Percentiles rank a stretch among this genome's conserved stretches.
Conservation (phyloP, 2,113 vertebrate genomes). For the Psilopogon haemacephalus region DNA sequence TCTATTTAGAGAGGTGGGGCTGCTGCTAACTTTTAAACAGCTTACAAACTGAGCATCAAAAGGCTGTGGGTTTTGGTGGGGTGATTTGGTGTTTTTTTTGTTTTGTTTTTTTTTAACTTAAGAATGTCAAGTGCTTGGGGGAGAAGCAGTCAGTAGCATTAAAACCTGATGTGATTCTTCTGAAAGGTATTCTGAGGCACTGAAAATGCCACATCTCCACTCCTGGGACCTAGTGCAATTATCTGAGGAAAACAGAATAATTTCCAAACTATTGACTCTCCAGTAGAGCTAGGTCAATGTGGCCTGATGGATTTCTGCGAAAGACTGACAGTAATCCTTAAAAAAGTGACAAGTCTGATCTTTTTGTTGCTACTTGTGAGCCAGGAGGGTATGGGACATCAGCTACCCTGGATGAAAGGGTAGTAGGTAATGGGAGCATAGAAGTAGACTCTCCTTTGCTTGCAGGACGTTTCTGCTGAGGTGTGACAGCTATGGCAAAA, state of each 20-base stretch:
- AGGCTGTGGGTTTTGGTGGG: not conserved
- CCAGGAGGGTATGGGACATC: constrained; percentile 38
- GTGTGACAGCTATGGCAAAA: constrained; percentile 64
- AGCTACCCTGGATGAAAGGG: constrained; percentile 24
- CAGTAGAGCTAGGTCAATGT: not conserved
- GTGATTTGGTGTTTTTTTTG: not conserved
- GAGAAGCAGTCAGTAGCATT: not conserved
- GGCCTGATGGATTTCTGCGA: constrained; percentile 1
- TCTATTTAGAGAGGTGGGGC: not conserved
- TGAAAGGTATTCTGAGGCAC: not conserved
- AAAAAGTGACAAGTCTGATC: constrained; percentile 6
- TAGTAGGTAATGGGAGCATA: constrained; percentile 37
- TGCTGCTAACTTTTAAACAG: not conserved
- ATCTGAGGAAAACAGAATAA: constrained; percentile 18
- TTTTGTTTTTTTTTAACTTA: not conserved
- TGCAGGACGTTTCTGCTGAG: constrained; percentile 66
- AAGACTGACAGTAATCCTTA: not conserved
- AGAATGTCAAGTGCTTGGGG: not conserved
- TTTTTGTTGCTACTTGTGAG: not conserved
- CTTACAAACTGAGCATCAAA: not conserved
- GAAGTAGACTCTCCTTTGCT: constrained; percentile 58
- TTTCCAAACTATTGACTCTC: constrained; percentile 18
- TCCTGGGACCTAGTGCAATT: constrained; percentile 16
- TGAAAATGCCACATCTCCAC: not conserved
- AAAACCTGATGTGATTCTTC: constrained; percentile 25